phyloP scores from a whole-genome alignment of 1,140 invertebrate species.

The Temnothorax nylanderi region DNA sequence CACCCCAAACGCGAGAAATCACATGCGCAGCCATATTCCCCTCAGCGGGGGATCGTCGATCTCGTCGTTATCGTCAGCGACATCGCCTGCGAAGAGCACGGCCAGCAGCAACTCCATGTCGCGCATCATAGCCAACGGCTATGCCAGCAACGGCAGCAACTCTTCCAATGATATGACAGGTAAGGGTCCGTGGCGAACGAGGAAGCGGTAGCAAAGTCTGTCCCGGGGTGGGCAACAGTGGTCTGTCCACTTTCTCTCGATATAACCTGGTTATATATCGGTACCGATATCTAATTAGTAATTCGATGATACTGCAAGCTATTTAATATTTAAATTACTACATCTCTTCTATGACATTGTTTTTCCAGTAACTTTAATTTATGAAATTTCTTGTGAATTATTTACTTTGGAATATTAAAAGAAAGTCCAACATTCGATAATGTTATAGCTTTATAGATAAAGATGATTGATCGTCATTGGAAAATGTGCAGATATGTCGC shows the following conservation, averaged over 20 bases:
- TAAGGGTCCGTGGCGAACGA: constrained; percentile 66
- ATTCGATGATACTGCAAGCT: neutral
- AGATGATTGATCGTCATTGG: neutral
- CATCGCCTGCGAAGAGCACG: constrained; percentile 79
- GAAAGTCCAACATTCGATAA: neutral
- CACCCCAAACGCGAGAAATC: constrained; percentile 84
- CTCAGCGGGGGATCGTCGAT: constrained; percentile 74
- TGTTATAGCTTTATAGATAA: neutral
- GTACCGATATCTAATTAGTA: neutral
- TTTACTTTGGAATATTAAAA: neutral
- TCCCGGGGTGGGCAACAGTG: neutral
- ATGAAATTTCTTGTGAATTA: neutral
- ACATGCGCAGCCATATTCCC: constrained; percentile 83
- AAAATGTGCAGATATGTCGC: neutral
- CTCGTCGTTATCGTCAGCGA: constrained; percentile 61
- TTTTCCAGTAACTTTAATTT: neutral
- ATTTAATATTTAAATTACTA: constrained; percentile 3
- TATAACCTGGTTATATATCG: neutral
- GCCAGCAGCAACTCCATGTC: constrained; percentile 78
- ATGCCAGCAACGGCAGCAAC: constrained; percentile 73
- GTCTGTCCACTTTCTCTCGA: neutral
- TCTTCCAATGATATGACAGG: constrained; percentile 82
- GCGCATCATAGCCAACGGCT: constrained; percentile 77
- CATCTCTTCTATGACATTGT: neutral
- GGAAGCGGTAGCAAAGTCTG: neutral